phyloP scores from a whole-genome alignment of 1,140 invertebrate species.

The Aphis craccivora region DNA sequence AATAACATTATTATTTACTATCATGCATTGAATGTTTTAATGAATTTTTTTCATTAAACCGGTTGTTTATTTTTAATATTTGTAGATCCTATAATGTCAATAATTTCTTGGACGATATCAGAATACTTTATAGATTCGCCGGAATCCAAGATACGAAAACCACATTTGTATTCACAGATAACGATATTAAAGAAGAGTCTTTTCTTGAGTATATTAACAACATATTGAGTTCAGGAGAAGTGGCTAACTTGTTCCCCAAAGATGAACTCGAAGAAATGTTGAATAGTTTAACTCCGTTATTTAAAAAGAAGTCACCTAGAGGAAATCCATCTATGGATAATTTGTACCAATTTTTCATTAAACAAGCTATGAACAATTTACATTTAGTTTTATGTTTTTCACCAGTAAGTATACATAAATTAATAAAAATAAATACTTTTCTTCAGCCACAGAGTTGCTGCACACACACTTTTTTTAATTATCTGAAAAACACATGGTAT shows the following conservation, averaged over 20 bases:
- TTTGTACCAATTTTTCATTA: conserved; percentile 93
- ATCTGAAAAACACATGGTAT: neutral
- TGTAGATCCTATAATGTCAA: conserved; percentile 89
- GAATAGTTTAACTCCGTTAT: conserved; percentile 87
- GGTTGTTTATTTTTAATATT: neutral
- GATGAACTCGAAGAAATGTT: conserved; percentile 96
- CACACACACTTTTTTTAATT: neutral
- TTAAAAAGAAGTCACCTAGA: conserved; percentile 94
- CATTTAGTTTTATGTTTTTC: conserved; percentile 97
- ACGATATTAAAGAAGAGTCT: conserved; percentile 97
- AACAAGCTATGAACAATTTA: conserved; percentile 88
- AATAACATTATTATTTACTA: too few species aligned
- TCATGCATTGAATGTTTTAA: conserved; percentile 3
- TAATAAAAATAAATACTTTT: neutral
- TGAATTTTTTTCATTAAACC: neutral
- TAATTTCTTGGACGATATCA: conserved; percentile 95
- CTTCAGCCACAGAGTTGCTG: neutral
- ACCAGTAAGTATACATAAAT: conserved; percentile 73
- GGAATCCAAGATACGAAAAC: conserved; percentile 97
- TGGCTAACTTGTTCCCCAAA: conserved; percentile 91
- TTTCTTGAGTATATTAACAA: conserved; percentile 98
- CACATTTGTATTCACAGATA: conserved; percentile 95
- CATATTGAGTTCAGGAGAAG: conserved; percentile 77
- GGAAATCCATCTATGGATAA: conserved; percentile 81
- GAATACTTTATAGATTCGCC: conserved; percentile 88